A percentile compares a stretch with the other conserved stretches of the same genome.
Conservation (phyloP, 2,888 invertebrate species). For the Choreutis nemorana region DNA sequence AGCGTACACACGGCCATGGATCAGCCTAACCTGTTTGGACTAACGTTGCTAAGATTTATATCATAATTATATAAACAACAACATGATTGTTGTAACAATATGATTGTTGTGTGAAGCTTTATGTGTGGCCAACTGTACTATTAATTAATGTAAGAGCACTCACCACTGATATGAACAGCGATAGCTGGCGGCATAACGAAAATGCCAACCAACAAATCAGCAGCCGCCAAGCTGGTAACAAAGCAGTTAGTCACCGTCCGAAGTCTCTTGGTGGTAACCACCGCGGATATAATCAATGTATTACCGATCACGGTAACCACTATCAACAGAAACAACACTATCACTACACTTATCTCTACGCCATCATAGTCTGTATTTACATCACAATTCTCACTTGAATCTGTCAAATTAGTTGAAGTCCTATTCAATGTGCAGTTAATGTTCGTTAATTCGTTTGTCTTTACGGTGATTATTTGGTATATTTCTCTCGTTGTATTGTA, state of each 20-base stretch:
- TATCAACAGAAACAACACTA: constrained; percentile 71
- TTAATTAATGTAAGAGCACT: constrained; percentile 28
- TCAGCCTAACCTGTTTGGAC: no score
- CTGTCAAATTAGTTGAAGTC: constrained; percentile 10
- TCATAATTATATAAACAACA: no score
- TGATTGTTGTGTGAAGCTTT: not conserved
- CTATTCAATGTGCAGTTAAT: constrained; percentile 6
- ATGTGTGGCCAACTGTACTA: not conserved
- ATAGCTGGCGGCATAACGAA: constrained; percentile 97
- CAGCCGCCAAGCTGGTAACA: constrained; percentile 92
- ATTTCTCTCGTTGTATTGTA: constrained; percentile 28
- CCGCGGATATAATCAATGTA: constrained; percentile 88
- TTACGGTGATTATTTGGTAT: constrained; percentile 27
- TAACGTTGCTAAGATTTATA: no score
- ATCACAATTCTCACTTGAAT: constrained; percentile 17
- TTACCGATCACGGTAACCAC: constrained; percentile 85
- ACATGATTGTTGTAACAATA: no score
- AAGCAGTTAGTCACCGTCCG: constrained; percentile 95
- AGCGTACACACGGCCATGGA: no score
- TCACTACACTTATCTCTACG: constrained; percentile 68
- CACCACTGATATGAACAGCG: constrained; percentile 83
- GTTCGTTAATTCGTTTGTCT: constrained; percentile 16
- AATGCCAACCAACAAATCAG: constrained; percentile 91
- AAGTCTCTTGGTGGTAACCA: constrained; percentile 84
- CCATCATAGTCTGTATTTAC: constrained; percentile 29